phyloP scores from a whole-genome alignment of 2,888 invertebrate genomes.

The Hymenopus coronatus region DNA sequence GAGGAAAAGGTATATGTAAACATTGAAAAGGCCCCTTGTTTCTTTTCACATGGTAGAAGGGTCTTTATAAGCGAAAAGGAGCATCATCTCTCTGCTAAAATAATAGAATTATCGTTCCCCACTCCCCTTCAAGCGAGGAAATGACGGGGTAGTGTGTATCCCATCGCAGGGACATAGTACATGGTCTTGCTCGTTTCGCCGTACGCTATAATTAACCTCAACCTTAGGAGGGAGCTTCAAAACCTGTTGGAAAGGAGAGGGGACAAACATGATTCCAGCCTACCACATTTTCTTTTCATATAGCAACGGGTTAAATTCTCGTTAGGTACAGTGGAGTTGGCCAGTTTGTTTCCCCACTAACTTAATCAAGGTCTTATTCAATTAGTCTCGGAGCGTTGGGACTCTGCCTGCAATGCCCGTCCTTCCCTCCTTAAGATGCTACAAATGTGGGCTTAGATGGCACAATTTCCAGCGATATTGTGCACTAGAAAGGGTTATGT shows the following conservation, averaged over 20 bases:
- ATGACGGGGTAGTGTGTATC: slow-evolving; percentile 25
- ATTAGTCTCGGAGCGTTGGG: neutral
- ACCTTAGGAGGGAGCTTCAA: slow-evolving; percentile 14
- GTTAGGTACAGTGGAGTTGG: neutral
- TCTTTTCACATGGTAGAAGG: neutral
- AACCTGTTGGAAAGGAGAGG: neutral
- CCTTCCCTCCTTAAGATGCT: neutral
- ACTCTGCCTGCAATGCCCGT: neutral
- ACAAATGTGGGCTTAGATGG: neutral
- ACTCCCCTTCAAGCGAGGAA: neutral
- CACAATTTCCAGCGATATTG: neutral
- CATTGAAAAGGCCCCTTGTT: slow-evolving; percentile 25
- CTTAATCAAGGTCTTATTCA: neutral
- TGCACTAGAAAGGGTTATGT: neutral
- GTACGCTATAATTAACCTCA: slow-evolving; percentile 28
- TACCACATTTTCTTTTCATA: neutral
- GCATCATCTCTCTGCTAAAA: slow-evolving; percentile 25
- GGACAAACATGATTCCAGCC: neutral
- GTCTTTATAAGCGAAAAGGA: slow-evolving; percentile 10
- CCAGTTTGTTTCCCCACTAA: neutral
- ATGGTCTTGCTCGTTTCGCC: slow-evolving; percentile 1
- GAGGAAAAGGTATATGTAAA: slow-evolving; percentile 29
- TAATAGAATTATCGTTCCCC: slow-evolving; percentile 32
- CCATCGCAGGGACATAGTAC: neutral
- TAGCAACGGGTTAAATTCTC: neutral